Base-by-base conservation (phyloP, 2,113 vertebrate genomes). In the Dicerorhinus sumatrensis region DNA sequence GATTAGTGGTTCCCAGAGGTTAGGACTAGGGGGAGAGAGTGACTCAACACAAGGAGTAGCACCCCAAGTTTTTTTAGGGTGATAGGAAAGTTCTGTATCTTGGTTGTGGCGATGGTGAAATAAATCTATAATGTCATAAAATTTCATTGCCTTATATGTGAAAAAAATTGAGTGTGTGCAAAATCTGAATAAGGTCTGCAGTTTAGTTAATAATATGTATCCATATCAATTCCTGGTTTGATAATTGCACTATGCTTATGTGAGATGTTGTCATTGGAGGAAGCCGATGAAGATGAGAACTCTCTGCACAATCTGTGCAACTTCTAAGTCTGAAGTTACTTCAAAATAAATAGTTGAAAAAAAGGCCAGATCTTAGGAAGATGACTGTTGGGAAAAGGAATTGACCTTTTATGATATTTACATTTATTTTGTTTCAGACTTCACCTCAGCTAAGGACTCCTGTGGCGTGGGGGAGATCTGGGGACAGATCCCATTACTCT, bases 271-370 rank as follows among this genome's bases (percentile, higher is more conserved):
- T 67, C 31, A 31, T 0, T 79, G 42, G 51, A 70, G 29, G 56
- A 62, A 89, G 48, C 56, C 54, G 33, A n/a, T 69, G n/a, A 87
- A 86, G 48, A 69, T n/a, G 18, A 13, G 16, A 76, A 85, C 25
- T 60, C 63, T 79, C 6, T 73, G 20, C n/a, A 42, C 16, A 81
- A 60, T 36, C 65, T 77, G 75, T 80, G 14, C 6, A 80, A 58
- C 33, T 92, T 95, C 23, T 79, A 77, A 72, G n/a, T 79, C 18
- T 92, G n/a, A 85, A 82, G 7, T 75, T 86, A 79, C 69, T 89
- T 82, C 21, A 69, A 63, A 94, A 70, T 65, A 39, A 85, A 87
- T 72, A 20, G 5, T 39, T 73, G 18, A 14, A 16, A 6, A 14
- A n/a, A 79, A 29, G 13, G 14, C 5, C n/a, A 81, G 23, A 46